Conservation (phyloP, 2,797 vertebrate genomes). For the Psittacula derbiana region DNA sequence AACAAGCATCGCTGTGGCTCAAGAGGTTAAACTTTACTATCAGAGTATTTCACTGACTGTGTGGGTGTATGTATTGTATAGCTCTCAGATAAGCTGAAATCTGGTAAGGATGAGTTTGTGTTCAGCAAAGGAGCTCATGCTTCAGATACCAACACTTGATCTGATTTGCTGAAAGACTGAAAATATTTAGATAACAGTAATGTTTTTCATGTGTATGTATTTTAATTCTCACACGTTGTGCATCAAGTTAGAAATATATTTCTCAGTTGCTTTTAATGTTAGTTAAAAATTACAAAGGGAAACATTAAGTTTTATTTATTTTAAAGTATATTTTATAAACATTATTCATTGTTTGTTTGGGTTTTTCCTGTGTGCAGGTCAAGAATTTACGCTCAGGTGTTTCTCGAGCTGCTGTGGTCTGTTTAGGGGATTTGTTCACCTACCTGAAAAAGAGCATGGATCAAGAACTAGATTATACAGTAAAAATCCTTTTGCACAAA, state of each 20-base stretch:
- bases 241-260: not conserved
- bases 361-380: conserved; percentile 80
- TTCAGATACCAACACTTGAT: not conserved
- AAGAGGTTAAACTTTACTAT: conserved; percentile 82
- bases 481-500: conserved; percentile 89
- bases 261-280: not conserved
- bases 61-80: not conserved
- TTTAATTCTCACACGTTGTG: not conserved
- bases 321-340: not conserved
- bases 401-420: conserved; percentile 89
- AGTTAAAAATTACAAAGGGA: not conserved
- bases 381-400: conserved; percentile 94
- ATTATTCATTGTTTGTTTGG: conserved; percentile 49
- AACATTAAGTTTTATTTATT: not conserved
- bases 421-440: conserved; percentile 89
- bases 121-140: not conserved
- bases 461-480: conserved; percentile 89
- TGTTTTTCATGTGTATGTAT: not conserved
- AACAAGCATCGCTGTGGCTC: conserved; percentile 84
- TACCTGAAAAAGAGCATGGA: conserved; percentile 91
- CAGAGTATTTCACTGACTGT: not conserved
- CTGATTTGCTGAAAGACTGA: not conserved
- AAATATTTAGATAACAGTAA: not conserved
- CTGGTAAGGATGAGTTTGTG: not conserved
- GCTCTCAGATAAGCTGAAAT: not conserved